Base-by-base conservation (phyloP, 1,140 invertebrate genomes). In the Drosophila rufa region DNA sequence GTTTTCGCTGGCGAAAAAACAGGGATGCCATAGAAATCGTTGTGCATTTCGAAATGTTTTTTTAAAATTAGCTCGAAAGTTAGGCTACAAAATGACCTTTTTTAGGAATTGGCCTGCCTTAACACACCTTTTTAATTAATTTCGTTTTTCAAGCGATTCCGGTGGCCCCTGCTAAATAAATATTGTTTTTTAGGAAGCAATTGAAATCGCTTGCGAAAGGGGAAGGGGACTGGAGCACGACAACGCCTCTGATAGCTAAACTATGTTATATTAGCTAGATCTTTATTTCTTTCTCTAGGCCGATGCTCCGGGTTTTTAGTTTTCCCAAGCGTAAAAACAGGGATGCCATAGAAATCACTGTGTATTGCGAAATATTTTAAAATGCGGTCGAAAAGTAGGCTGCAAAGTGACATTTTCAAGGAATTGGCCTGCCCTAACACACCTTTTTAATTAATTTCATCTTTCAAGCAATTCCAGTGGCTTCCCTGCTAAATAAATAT, bases 251-350 rank as follows among this genome's bases (percentile, higher is more conserved):
- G 36, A 40, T 40, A 3, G 8, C 19, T 56, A 40, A 56, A 40
- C 53, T 56, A 40, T 25, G 53, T 36, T 56, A 22, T 15, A 50
- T 48, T 51, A 25, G 22, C 22, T 25, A 75, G 45, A 76, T 68
- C 33, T 57, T 51, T 51, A 56, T 36, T 9, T 11, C 33, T 36
- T 9, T 36, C 33, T 36, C 33, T 36, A 36, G 74, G 53, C 40
- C 38, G 53, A 25, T 2, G 51, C 33, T 22, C 0, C 33, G 51
- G 51, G 33, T 36, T 55, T 55, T 15, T 19, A 11, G 27, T 5
- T 19, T 14, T 33, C 50, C 5, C 48, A 30, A 17, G 48, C 25
- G 14, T 12, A 25, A 15, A 7, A 2, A 2, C 22, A 48, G 25
- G 47, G 47, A 9, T 8, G 40, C 6, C 25, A 36, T 15, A 27